A percentile compares a stretch with the other conserved stretches of the same genome.
Evolutionary conservation across 2,113 vertebrate species (phyloP).

Genomic region (Tyrannus savana): DNA sequence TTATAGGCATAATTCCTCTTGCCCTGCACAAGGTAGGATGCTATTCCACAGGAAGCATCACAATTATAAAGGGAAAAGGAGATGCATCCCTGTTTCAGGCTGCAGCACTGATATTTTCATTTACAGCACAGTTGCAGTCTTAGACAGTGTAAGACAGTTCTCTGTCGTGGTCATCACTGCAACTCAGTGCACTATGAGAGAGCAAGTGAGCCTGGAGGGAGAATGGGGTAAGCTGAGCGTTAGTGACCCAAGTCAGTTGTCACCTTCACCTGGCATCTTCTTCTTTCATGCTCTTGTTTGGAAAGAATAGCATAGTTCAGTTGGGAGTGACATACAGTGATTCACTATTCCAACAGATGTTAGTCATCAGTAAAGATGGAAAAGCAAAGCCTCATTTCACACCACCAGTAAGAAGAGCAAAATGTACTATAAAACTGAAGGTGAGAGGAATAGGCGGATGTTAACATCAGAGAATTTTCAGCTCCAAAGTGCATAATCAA

Average conservation of each 20-base stretch:
- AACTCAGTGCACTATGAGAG: background rate
- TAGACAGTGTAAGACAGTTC: background rate
- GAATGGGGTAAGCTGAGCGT: background rate
- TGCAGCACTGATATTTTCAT: background rate
- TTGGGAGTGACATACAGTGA: background rate
- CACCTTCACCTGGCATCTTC: background rate
- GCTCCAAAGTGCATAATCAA: background rate
- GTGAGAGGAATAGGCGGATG: background rate
- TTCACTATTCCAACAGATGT: background rate
- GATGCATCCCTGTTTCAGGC: background rate
- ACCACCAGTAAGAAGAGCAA: background rate
- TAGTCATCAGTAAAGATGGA: background rate
- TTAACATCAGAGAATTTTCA: background rate
- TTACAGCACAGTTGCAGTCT: background rate
- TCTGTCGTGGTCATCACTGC: no score
- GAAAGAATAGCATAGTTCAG: background rate
- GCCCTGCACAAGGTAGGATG: background rate
- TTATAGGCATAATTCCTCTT: background rate
- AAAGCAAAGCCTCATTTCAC: background rate
- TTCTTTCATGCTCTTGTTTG: background rate
- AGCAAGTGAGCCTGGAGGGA: background rate
- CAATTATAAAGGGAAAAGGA: background rate
- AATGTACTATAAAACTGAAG: background rate
- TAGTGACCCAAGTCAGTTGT: background rate
- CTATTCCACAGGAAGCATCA: background rate